Evolutionary conservation across 2,113 vertebrate species (phyloP).

Genomic region (Spilogale gracilis): DNA sequence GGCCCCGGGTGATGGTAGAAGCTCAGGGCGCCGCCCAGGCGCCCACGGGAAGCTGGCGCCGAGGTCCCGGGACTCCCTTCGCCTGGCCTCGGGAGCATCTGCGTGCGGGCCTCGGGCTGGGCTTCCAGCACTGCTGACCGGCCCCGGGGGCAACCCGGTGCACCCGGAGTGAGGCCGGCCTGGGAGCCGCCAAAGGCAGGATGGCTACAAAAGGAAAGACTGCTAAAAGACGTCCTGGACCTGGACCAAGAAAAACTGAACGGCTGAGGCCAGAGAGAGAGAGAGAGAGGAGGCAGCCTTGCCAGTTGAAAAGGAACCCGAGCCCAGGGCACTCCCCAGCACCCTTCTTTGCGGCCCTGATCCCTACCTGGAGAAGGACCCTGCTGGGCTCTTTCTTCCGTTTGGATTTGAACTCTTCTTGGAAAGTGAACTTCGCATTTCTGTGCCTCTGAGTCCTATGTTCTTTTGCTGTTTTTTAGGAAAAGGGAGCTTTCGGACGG

Average conservation of each 20-base stretch:
- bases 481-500: neutral
- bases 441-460: neutral
- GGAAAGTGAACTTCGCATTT: neutral
- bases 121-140: slow-evolving; percentile 84
- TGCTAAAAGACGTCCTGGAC: neutral
- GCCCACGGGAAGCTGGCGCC: slow-evolving; percentile 72
- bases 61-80: slow-evolving; percentile 62
- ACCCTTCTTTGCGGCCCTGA: neutral
- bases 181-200: neutral
- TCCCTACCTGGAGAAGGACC: neutral
- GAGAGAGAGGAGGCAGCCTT: neutral
- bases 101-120: slow-evolving; percentile 80
- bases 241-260: neutral
- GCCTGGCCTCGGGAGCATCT: slow-evolving; percentile 86
- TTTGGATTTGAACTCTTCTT: slow-evolving; percentile 15
- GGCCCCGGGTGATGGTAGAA: slow-evolving; percentile 39
- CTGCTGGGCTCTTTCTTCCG: neutral
- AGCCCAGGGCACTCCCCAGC: neutral
- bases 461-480: neutral
- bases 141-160: slow-evolving; percentile 57
- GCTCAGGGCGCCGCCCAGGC: neutral
- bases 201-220: neutral
- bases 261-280: neutral
- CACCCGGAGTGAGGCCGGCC: neutral
- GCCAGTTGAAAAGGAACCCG: neutral